Evolutionary conservation across 2,797 vertebrate genomes (phyloP), one percentile per base, ranked within the genome.

Genomic region (Semaprochilodus insignis): DNA sequence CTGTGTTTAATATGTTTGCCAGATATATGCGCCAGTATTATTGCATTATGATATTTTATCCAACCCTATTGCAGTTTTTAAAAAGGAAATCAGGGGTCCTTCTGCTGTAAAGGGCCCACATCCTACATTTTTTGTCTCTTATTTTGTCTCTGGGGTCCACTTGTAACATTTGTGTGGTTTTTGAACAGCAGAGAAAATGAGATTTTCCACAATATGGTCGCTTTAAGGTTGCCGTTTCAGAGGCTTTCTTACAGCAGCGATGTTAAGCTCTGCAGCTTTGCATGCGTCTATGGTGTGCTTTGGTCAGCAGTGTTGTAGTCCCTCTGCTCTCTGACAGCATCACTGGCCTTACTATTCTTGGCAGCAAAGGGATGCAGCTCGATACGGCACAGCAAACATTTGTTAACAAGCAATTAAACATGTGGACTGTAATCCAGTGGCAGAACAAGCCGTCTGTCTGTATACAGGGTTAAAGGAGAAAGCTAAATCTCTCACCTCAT

Each of bases 341-440:
- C 74, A 55, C 74, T 78, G 65, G 78, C 67, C 51, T 65, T 65
- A 44, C 83, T 87, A 86, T 87, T 66, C 81, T 86, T 78, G 84
- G 66, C 83, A 90, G 72, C 73, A 88, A 84, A 73, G 77, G 16
- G 10, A 25, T 78, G 77, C 65, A 60, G 44, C 83, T 74, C 70
- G 71, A 76, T 74, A 81, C 59, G 70, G 55, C 57, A n/a, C 78
- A 73, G 85, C 82, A 88, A 87, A 85, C 75, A 85, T 85, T 88
- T 91, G 89, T 88, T 88, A 86, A 88, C 69, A 36, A 88, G 85
- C 84, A 87, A 89, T 90, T 88, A 87, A 84, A 88, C 76, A 84
- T 52, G 16, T 70, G 74, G 79, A 79, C 80, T 78, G 73, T 84
- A 84, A 83, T 85, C 59, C 77, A 80, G 66, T 83, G 74, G 34